Evolutionary conservation across 2,797 vertebrate species (phyloP).

Genomic region (Carapus acus): DNA sequence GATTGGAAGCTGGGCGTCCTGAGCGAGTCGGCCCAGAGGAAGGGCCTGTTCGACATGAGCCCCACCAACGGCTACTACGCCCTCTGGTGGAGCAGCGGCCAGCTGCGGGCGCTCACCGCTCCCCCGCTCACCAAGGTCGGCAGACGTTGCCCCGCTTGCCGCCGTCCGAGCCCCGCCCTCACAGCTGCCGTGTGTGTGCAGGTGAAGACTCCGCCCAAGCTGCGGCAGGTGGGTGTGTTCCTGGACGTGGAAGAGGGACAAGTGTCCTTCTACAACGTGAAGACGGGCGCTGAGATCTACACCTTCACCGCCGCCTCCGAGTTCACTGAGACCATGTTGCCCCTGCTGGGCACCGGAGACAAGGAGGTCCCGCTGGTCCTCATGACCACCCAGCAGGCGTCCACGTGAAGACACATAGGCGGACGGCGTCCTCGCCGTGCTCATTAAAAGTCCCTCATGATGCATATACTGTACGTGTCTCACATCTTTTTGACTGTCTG

Average conservation of each 20-base stretch:
- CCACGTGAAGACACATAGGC: conserved; percentile 24
- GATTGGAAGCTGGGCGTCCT: conserved; percentile 76
- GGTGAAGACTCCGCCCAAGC: conserved; percentile 56
- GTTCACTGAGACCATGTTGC: conserved; percentile 63
- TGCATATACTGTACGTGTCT: too few relatives aligned
- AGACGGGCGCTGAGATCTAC: conserved; percentile 66
- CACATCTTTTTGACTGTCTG: too few relatives aligned
- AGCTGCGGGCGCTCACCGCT: conserved; percentile 60
- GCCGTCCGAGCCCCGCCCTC: too few relatives aligned
- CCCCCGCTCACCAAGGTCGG: conserved; percentile 62
- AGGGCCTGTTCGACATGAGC: conserved; percentile 74
- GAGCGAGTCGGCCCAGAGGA: conserved; percentile 65
- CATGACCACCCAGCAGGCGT: conserved; percentile 25
- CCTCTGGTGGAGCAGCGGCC: conserved; percentile 69
- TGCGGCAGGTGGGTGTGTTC: conserved; percentile 68
- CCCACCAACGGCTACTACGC: conserved; percentile 65
- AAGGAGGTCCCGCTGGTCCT: conserved; percentile 72
- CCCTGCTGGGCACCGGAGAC: conserved; percentile 71
- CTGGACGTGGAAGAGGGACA: conserved; percentile 70
- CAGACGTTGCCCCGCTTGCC: too few relatives aligned
- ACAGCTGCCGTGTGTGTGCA: conserved; percentile 17
- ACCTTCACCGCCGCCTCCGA: conserved; percentile 27
- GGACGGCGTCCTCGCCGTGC: too few relatives aligned
- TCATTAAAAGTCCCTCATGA: too few relatives aligned
- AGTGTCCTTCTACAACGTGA: conserved; percentile 69